phyloP scores from a whole-genome alignment of 2,797 vertebrate genomes.

The Ceryle rudis region DNA sequence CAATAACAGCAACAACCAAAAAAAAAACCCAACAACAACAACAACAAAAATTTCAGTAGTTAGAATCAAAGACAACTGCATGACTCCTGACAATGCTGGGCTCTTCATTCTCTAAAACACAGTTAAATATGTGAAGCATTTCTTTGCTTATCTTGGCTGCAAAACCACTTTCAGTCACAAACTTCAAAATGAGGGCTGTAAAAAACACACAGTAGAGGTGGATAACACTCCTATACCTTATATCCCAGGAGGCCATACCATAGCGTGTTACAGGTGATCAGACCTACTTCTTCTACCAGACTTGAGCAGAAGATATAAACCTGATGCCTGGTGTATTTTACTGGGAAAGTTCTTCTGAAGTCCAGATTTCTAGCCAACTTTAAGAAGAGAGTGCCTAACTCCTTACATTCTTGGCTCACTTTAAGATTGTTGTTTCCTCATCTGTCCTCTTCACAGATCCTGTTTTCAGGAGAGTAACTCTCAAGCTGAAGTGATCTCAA shows the following conservation, averaged over 20 bases:
- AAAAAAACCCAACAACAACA: neutral
- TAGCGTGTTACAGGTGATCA: neutral
- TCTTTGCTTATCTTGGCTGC: neutral
- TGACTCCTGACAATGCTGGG: neutral
- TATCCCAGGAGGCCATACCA: neutral
- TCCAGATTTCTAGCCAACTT: neutral
- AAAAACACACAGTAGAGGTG: rapidly evolving
- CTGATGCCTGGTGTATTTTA: neutral
- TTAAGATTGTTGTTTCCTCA: neutral
- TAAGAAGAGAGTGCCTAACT: neutral
- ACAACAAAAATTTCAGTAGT: neutral
- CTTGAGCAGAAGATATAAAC: neutral
- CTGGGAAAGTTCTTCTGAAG: neutral
- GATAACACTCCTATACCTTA: neutral
- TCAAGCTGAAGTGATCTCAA: neutral
- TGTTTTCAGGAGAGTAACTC: neutral
- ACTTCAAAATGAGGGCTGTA: neutral
- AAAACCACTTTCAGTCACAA: neutral
- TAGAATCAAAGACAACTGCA: neutral
- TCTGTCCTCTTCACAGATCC: neutral
- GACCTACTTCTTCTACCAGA: neutral
- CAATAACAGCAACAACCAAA: too few species aligned
- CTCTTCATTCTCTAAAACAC: neutral
- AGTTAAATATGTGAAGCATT: neutral
- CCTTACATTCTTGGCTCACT: neutral